Conservation (phyloP, 2,888 invertebrate species). For the Entomobrya proxima region DNA sequence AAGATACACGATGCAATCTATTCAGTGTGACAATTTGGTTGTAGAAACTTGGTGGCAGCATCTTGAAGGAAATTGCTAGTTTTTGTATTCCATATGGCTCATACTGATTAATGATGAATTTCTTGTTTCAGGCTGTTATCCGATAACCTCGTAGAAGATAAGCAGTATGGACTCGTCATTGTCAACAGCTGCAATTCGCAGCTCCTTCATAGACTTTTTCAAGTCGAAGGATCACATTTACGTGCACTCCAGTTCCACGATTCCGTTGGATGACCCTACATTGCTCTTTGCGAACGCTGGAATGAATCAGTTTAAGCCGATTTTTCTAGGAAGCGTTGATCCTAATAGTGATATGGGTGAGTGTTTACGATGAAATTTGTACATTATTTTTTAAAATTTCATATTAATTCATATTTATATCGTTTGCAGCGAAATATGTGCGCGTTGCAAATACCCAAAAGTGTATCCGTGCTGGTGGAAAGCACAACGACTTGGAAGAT, state of each 20-base stretch:
- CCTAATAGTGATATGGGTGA: conserved; percentile 95
- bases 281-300: conserved; percentile 98
- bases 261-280: conserved; percentile 98
- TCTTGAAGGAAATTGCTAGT: no score
- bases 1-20: no score
- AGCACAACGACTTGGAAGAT: conserved; percentile 99
- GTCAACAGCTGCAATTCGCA: conserved; percentile 87
- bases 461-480: conserved; percentile 99
- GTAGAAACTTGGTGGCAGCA: no score
- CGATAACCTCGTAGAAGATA: not conserved
- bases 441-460: conserved; percentile 97
- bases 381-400: no score
- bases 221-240: conserved; percentile 91
- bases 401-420: not conserved
- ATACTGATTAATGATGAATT: no score
- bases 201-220: conserved; percentile 93
- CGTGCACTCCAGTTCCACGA: conserved; percentile 97
- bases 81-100: no score
- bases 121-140: no score
- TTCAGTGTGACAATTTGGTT: no score
- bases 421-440: conserved; percentile 82
- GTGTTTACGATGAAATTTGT: not conserved
- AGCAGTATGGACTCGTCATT: conserved; percentile 72
- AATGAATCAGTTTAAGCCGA: conserved; percentile 99
- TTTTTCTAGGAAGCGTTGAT: conserved; percentile 96